Base-by-base conservation (phyloP, 1,140 invertebrate species). In the Epicauta chinensis region DNA sequence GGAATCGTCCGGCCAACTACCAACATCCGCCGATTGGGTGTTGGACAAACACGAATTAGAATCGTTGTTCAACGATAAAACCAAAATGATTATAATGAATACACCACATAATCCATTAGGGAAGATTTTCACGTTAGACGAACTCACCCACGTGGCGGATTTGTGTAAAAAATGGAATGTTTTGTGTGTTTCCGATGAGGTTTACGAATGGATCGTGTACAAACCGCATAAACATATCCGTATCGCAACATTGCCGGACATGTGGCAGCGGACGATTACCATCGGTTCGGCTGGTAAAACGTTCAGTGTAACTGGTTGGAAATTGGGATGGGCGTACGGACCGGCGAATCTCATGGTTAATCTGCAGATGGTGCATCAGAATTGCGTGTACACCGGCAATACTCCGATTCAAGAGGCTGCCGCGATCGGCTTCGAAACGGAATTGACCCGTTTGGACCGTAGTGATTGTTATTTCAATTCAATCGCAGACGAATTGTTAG, bases 191-290 rank as follows among this genome's bases (percentile, higher is more conserved):
- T 86, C 91, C 5, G 96, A 99, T 74, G 97, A 99, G 73, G 97
- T 99, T 1, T 99, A 99, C 60, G 96, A 99, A 73, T 98, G 93
- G 91, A 81, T 99, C 60, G 86, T 93, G 13, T 98, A 91, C 67
- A 80, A 89, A 65, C 86, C 86, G 1, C 75, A 82, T 36, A 77
- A 93, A 67, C 96, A 98, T 73, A 65, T 68, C 16, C 55, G 67
- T 56, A 71, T 71, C n/a, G 93, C 90, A n/a, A 87, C 91, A 0
- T 68, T 98, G 7, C 93, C 96, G 11, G 93, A 77, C 3, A 99
- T 99, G 97, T 99, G 91, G 86, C 93, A 98, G 51, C 79, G 96
- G 45, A 99, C 97, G 0, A 86, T 99, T 14, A 98, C 97, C 0
- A 86, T 99, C 63, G 94, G 97, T 0, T 97, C 93, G 39, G 95